Conservation (phyloP, 2,888 invertebrate genomes). For the Calephelis perditalis region DNA sequence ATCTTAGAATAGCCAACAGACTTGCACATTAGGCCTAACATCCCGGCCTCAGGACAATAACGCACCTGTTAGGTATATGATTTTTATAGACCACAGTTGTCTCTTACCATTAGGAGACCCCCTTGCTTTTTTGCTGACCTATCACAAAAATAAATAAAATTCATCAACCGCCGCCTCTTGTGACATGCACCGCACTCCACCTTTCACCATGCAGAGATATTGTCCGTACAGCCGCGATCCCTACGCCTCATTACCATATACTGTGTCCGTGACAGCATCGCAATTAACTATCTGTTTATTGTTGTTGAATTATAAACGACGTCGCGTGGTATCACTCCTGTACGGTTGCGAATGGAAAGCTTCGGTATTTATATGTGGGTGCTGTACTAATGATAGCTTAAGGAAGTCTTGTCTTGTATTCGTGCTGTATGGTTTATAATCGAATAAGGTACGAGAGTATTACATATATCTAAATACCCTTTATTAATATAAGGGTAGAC, state of each 20-base stretch:
- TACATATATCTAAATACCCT: no score
- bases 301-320: slow-evolving; percentile 75
- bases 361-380: slow-evolving; percentile 21
- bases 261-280: slow-evolving; percentile 74
- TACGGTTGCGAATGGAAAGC: slow-evolving; percentile 36
- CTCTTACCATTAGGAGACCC: no score
- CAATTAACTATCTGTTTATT: slow-evolving; percentile 78
- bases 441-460: no score
- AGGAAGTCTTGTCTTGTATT: slow-evolving; percentile 6
- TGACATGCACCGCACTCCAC: slow-evolving; percentile 44
- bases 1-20: no score
- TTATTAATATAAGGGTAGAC: no score
- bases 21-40: no score
- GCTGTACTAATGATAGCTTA: slow-evolving; percentile 7
- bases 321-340: slow-evolving; percentile 60
- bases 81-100: no score
- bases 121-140: no score
- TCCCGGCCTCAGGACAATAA: no score
- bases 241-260: slow-evolving; percentile 76
- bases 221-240: slow-evolving; percentile 73
- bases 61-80: no score
- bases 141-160: no score
- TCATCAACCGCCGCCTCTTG: slow-evolving; percentile 20
- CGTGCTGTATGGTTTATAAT: background rate
- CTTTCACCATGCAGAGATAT: slow-evolving; percentile 77